Evolutionary conservation across 2,113 vertebrate genomes (phyloP).

Genomic region (Spea bombifrons): DNA sequence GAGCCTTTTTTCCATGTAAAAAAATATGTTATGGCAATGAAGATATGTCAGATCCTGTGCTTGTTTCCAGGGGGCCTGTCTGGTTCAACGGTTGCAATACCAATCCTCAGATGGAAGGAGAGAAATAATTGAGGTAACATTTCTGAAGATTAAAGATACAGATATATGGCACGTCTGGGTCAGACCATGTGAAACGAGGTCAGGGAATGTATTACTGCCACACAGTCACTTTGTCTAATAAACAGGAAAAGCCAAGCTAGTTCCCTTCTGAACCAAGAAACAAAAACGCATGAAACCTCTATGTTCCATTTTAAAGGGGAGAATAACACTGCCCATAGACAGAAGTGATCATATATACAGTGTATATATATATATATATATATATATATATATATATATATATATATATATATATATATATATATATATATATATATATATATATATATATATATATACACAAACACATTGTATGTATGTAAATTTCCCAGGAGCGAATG

Average conservation of each 20-base stretch:
- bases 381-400: no score
- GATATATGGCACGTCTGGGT: conserved; percentile 31
- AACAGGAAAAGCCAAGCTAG: conserved; percentile 16
- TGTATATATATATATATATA: neutral
- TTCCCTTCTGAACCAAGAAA: conserved; percentile 7
- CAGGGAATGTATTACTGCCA: conserved; percentile 7
- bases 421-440: no score
- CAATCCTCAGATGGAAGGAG: conserved; percentile 4
- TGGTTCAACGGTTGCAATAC: neutral
- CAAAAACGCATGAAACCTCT: neutral
- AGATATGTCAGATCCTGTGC: neutral
- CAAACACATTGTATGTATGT: no score
- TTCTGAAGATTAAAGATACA: conserved; percentile 19
- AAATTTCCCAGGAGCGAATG: no score
- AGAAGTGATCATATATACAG: neutral
- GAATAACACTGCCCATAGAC: no score
- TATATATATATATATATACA: no score
- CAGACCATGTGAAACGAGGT: conserved; percentile 25
- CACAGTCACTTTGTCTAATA: conserved; percentile 23
- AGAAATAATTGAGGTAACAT: conserved; percentile 20
- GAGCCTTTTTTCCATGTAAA: neutral
- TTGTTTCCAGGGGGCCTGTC: neutral
- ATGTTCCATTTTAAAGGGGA: no score
- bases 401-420: no score
- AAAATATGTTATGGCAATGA: neutral